Evolutionary conservation across 2,113 vertebrate genomes (phyloP).

Genomic region (Electrona antarctica): DNA sequence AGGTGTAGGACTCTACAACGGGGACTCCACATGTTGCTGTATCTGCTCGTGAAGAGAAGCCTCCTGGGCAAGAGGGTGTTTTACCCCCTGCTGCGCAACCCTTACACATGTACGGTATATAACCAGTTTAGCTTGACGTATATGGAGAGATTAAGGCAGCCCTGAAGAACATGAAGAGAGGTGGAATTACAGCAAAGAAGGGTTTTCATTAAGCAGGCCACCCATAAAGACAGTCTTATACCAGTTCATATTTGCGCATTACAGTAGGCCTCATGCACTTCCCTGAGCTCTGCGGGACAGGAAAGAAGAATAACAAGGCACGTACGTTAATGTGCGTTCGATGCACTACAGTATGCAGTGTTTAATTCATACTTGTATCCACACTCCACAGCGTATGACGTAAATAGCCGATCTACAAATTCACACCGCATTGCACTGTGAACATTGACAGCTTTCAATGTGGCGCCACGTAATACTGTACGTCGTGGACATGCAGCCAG

Average conservation of each 20-base stretch:
- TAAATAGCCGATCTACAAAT: too few relatives aligned
- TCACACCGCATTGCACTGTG: too few relatives aligned
- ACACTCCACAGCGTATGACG: too few relatives aligned
- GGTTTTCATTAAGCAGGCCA: conserved; percentile 24
- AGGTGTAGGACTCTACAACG: background rate
- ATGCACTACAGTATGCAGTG: too few relatives aligned
- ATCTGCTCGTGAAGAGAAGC: conserved; percentile 2
- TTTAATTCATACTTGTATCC: too few relatives aligned
- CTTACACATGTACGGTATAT: conserved; percentile 16
- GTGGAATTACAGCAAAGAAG: background rate
- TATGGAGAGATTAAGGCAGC: conserved; percentile 30
- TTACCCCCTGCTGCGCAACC: conserved; percentile 13
- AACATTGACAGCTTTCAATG: too few relatives aligned
- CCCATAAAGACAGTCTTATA: conserved; percentile 20
- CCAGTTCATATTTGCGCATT: conserved; percentile 1
- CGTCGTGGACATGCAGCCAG: too few relatives aligned
- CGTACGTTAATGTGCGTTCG: too few relatives aligned
- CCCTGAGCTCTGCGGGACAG: conserved; percentile 6
- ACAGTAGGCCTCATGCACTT: background rate
- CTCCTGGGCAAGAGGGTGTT: background rate
- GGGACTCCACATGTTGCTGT: conserved; percentile 7
- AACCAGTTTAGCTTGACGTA: conserved; percentile 30
- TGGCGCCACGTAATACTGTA: too few relatives aligned
- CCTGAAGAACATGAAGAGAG: conserved; percentile 25
- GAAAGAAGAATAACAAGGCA: background rate